Conservation (phyloP, 2,113 vertebrate genomes). For the Benitochromis conjunctus region DNA sequence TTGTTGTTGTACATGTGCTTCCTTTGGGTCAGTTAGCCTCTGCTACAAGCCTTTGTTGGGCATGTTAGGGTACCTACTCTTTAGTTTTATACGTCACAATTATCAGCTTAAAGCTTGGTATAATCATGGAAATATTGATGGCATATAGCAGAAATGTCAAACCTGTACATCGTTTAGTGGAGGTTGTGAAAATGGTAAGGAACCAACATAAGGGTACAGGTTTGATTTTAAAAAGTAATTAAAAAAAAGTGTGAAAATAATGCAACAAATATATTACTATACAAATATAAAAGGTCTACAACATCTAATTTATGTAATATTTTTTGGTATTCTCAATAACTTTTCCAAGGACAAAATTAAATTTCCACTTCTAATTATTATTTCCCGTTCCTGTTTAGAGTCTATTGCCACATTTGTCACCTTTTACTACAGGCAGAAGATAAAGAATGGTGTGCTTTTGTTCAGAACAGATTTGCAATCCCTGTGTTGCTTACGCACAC, state of each 20-base stretch:
- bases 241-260: too few relatives aligned
- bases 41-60: not conserved
- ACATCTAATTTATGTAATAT: too few relatives aligned
- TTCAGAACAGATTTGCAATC: not conserved
- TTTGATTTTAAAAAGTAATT: too few relatives aligned
- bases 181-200: too few relatives aligned
- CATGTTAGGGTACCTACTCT: not conserved
- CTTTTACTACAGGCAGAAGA: not conserved
- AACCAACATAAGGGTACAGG: too few relatives aligned
- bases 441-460: not conserved
- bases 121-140: not conserved
- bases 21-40: not conserved
- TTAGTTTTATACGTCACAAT: not conserved
- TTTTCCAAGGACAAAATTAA: not conserved
- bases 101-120: not conserved
- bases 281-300: too few relatives aligned
- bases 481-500: not conserved
- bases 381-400: not conserved
- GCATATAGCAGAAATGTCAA: not conserved
- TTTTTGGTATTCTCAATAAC: not conserved
- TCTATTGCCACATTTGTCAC: not conserved
- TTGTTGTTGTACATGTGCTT: not conserved
- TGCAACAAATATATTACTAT: too few relatives aligned
- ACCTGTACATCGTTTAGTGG: too few relatives aligned
- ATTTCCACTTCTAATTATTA: not conserved